These are phyloP conservation scores for Apoda limacodes DNA, from an alignment of 2,888 invertebrate species.

Conservation along the genomic window DNA sequence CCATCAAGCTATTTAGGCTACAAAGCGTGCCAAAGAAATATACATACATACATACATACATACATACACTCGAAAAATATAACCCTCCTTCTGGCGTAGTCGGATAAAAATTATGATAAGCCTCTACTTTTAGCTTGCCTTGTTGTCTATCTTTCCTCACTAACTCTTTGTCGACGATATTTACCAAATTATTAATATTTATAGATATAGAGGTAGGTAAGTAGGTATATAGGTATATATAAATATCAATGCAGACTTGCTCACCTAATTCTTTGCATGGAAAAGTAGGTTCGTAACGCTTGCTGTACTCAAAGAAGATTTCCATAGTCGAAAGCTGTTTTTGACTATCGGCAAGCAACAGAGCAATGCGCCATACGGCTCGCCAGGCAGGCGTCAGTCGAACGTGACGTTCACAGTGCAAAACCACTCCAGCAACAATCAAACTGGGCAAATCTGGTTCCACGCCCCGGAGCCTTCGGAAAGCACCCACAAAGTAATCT, in stretches of 20 bases:
- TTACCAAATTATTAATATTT: too few relatives aligned
- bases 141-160: too few relatives aligned
- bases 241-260: slow-evolving; percentile 12
- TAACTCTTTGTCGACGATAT: too few relatives aligned
- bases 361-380: slow-evolving; percentile 47
- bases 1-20: too few relatives aligned
- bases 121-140: too few relatives aligned
- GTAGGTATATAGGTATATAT: too few relatives aligned
- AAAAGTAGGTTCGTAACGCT: slow-evolving; percentile 40
- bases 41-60: too few relatives aligned
- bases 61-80: too few relatives aligned
- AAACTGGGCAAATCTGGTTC: slow-evolving; percentile 36
- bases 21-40: too few relatives aligned
- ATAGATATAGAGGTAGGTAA: neutral
- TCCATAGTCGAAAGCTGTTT: slow-evolving; percentile 28
- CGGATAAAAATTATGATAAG: too few relatives aligned
- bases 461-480: slow-evolving; percentile 29
- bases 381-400: slow-evolving; percentile 43
- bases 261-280: slow-evolving; percentile 40
- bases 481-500: slow-evolving; percentile 41
- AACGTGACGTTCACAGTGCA: slow-evolving; percentile 28
- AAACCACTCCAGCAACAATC: slow-evolving; percentile 34
- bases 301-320: slow-evolving; percentile 37
- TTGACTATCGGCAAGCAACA: slow-evolving; percentile 33
- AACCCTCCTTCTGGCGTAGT: too few relatives aligned